phyloP scores from a whole-genome alignment of 2,113 vertebrate genomes.

The Cephalopholis sonnerati region DNA sequence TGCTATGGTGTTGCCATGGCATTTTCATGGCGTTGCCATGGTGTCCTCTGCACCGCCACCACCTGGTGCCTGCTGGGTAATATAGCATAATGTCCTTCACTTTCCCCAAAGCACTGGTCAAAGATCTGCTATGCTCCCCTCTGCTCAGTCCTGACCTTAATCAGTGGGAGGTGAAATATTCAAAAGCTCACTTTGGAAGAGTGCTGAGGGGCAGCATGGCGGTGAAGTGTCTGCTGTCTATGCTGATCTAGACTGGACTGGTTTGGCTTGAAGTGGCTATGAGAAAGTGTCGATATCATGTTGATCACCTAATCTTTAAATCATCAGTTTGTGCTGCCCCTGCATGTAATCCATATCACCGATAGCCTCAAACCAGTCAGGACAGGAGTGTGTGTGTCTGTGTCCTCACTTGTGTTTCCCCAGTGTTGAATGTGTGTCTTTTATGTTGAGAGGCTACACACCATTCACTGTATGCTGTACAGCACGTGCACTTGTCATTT shows the following conservation, averaged over 20 bases:
- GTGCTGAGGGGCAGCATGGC: slow-evolving; percentile 49
- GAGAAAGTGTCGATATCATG: slow-evolving; percentile 18
- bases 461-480: slow-evolving; percentile 5
- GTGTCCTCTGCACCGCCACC: slow-evolving; percentile 78
- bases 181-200: slow-evolving; percentile 50
- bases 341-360: slow-evolving; percentile 51
- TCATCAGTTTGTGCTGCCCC: slow-evolving; percentile 34
- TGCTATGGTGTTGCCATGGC: slow-evolving; percentile 81
- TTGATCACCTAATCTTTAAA: slow-evolving; percentile 41
- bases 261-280: slow-evolving; percentile 49
- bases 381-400: slow-evolving; percentile 40
- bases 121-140: slow-evolving; percentile 58
- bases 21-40: slow-evolving; percentile 81
- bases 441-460: slow-evolving; percentile 36
- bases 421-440: slow-evolving; percentile 31
- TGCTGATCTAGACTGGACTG: slow-evolving; percentile 78
- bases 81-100: slow-evolving; percentile 80
- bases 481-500: slow-evolving; percentile 57
- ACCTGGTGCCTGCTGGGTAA: slow-evolving; percentile 85
- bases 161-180: slow-evolving; percentile 55
- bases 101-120: slow-evolving; percentile 68
- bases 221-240: slow-evolving; percentile 53
- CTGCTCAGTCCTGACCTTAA: slow-evolving; percentile 47
- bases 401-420: slow-evolving; percentile 10
- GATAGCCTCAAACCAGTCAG: slow-evolving; percentile 49